Evolutionary conservation across 2,797 vertebrate genomes (phyloP).

Genomic region (Monodelphis domestica): DNA sequence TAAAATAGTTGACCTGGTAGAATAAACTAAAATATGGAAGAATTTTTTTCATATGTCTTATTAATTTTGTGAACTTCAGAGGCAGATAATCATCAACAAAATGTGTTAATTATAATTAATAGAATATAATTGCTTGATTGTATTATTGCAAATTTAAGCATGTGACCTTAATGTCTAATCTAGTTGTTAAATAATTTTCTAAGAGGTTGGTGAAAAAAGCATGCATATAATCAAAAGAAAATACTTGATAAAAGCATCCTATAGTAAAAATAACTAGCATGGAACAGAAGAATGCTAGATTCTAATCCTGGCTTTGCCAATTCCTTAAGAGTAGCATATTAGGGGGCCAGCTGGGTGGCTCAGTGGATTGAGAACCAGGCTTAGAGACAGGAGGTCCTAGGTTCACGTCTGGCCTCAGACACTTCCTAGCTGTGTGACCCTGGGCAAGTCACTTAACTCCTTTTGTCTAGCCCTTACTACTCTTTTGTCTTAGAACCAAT

Average conservation of each 20-base stretch:
- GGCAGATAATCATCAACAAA: neutral
- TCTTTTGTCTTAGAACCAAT: too few species aligned
- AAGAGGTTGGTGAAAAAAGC: too few species aligned
- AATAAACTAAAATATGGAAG: neutral
- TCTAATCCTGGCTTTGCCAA: neutral
- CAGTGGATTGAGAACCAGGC: too few species aligned
- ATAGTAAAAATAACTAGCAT: neutral
- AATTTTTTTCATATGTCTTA: neutral
- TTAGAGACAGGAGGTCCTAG: too few species aligned
- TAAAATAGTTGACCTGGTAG: neutral
- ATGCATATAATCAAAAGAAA: neutral
- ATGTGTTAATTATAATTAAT: neutral
- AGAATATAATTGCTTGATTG: neutral
- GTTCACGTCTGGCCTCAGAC: too few species aligned
- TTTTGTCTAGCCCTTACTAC: too few species aligned
- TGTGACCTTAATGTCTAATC: neutral
- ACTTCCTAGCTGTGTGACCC: too few species aligned
- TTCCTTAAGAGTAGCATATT: neutral
- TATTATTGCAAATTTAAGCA: neutral
- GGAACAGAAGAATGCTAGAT: too few species aligned
- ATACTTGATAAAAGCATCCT: neutral
- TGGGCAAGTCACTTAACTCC: too few species aligned
- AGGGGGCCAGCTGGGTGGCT: too few species aligned
- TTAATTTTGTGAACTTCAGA: neutral
- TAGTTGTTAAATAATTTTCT: conserved; percentile 2